A percentile compares a stretch with the other conserved stretches of the same genome.
Evolutionary conservation across 2,888 invertebrate species (phyloP).

Genomic region (Leptura quadrifasciata): DNA sequence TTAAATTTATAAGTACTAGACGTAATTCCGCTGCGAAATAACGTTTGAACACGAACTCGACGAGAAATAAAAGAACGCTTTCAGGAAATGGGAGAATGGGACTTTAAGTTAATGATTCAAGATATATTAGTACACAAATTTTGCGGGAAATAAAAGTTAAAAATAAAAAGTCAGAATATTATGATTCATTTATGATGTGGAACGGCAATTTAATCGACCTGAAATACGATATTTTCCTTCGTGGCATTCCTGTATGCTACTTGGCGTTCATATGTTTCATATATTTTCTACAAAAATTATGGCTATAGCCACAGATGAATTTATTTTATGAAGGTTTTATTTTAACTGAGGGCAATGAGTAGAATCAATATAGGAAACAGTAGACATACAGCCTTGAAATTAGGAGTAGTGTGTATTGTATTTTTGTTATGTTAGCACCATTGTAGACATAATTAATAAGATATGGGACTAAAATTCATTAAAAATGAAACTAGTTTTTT

Average conservation of each 20-base stretch:
- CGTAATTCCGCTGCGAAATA: conserved; percentile 29
- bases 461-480: too few species aligned
- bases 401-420: too few species aligned
- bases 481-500: too few species aligned
- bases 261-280: conserved; percentile 8
- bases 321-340: conserved; percentile 23
- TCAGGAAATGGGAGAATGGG: conserved; percentile 30
- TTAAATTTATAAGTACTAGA: conserved; percentile 27
- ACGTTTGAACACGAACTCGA: conserved; percentile 35
- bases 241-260: conserved; percentile 12
- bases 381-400: too few species aligned
- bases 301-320: conserved; percentile 5
- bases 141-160: conserved; percentile 37
- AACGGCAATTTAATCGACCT: conserved; percentile 30
- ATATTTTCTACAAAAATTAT: conserved; percentile 23
- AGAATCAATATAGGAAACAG: background rate
- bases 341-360: background rate
- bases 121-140: conserved; percentile 40
- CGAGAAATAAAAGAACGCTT: conserved; percentile 34
- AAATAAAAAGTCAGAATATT: conserved; percentile 24
- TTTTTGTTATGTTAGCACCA: too few species aligned
- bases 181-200: conserved; percentile 35
- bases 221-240: conserved; percentile 30
- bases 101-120: conserved; percentile 40
- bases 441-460: too few species aligned